These are phyloP conservation scores for Rhegmatorhina hoffmannsi DNA, from an alignment of 2,113 vertebrate genomes.

Conservation along the genomic window DNA sequence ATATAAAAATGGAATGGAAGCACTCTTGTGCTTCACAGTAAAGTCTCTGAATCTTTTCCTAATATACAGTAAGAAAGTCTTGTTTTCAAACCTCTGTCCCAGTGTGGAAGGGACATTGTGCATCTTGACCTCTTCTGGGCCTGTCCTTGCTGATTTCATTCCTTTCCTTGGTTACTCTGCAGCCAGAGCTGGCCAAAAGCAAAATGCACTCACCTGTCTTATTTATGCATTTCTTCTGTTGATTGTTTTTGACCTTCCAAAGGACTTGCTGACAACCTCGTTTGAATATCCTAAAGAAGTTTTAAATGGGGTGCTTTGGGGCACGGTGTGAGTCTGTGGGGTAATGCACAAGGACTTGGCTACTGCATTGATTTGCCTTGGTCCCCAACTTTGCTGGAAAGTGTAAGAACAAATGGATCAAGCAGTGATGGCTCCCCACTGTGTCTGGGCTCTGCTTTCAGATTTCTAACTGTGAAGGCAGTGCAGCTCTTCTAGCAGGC, in stretches of 20 bases:
- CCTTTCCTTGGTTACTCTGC: background rate
- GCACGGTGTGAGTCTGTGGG: background rate
- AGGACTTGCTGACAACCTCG: background rate
- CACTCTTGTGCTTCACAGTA: background rate
- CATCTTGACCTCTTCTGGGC: background rate
- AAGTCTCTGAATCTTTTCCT: background rate
- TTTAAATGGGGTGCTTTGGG: background rate
- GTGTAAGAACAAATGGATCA: background rate
- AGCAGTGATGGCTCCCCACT: background rate
- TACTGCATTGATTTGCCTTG: background rate
- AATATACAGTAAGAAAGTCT: background rate
- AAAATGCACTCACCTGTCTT: background rate
- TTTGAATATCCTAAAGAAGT: background rate
- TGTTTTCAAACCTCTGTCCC: background rate
- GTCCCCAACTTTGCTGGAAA: background rate
- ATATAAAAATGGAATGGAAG: background rate
- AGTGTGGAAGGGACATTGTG: background rate
- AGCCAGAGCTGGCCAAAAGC: background rate
- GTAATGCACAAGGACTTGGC: rapidly evolving
- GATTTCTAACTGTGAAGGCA: background rate
- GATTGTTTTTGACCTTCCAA: background rate
- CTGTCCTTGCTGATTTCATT: background rate
- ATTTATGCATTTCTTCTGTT: background rate
- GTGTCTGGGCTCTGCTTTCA: background rate
- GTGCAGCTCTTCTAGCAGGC: background rate